Conservation (phyloP, 2,888 invertebrate genomes). For the Marronus borbonicus region DNA sequence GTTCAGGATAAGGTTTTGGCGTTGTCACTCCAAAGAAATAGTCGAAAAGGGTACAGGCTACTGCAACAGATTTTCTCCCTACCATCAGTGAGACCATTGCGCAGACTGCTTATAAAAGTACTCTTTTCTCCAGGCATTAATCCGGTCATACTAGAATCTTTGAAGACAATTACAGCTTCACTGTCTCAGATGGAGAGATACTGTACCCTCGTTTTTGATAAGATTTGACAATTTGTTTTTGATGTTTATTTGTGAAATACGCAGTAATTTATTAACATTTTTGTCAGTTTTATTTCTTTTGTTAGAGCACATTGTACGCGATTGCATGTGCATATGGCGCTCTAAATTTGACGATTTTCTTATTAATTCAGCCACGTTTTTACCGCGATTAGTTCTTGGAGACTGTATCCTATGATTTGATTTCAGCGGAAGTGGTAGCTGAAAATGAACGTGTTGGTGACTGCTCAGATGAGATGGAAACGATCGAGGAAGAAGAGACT, state of each 20-base stretch:
- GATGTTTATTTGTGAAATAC: constrained; percentile 55
- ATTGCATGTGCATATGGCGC: constrained; percentile 51
- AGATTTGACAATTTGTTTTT: constrained; percentile 51
- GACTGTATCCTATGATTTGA: constrained; percentile 37
- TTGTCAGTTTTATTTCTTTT: constrained; percentile 67
- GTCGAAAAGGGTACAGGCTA: too few relatives aligned
- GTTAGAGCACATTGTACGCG: constrained; percentile 53
- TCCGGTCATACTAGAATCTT: too few relatives aligned
- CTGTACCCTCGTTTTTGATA: too few relatives aligned
- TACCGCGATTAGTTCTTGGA: constrained; percentile 31
- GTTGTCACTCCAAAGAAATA: too few relatives aligned
- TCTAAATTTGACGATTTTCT: constrained; percentile 46
- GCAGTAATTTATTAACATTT: constrained; percentile 52
- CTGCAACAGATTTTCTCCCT: too few relatives aligned
- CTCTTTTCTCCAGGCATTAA: too few relatives aligned
- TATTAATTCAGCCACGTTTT: constrained; percentile 44
- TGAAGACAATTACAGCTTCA: too few relatives aligned
- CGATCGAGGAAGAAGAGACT: constrained; percentile 71
- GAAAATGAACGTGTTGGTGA: constrained; percentile 78
- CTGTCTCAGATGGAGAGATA: too few relatives aligned
- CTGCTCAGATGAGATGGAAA: constrained; percentile 78
- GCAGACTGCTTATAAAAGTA: too few relatives aligned
- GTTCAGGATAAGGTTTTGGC: too few relatives aligned
- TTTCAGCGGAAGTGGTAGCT: constrained; percentile 82
- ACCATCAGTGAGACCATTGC: too few relatives aligned